Base-by-base conservation (phyloP, 2,888 invertebrate species). In the Drepana falcataria region DNA sequence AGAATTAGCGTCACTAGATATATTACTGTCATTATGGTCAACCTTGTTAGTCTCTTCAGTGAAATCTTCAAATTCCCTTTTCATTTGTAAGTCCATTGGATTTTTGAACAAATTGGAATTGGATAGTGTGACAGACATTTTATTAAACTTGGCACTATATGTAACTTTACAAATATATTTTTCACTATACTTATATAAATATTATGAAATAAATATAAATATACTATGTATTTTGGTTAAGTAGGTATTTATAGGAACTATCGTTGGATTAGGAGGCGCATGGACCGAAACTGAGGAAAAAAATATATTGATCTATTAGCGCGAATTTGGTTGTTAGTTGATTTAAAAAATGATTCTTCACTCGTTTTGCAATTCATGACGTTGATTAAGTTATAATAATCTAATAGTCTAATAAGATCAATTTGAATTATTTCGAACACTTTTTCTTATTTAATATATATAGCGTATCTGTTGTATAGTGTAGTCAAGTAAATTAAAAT, bases 211-310 rank as follows among this genome's bases (percentile, higher is more conserved):
- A 83, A 88, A 85, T 87, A 88, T 89, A 89, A 83, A 82, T 85
- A 85, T 87, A 75, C 85, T 81, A 88, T 82, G 77, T 87, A 75
- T 86, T 81, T 88, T 82, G 77, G 77, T 86, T 87, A 83, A 77
- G 77, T 91, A 91, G 91, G 91, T 91, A 91, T 82, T 89, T 78
- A 75, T 91, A 91, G 91, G 91, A 91, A 91, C 91, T 91, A 90
- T 91, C 91, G 91, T 91, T 91, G 90, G 90, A 80, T 87, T 79
- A 81, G 85, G 87, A 86, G 87, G 85, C 81, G 87, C 81, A 88
- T 90, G 89, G 79, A 85, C 77, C 81, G 61, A 77, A 74, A 74
- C 71, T 78, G 66, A 49, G 67, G 67, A 61, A 55, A 55, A 53
- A 53, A 48, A 7, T 49, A 33, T 9, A 3, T 44, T 49, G 6